phyloP scores from a whole-genome alignment of 2,113 vertebrate genomes.

The Perca fluviatilis region DNA sequence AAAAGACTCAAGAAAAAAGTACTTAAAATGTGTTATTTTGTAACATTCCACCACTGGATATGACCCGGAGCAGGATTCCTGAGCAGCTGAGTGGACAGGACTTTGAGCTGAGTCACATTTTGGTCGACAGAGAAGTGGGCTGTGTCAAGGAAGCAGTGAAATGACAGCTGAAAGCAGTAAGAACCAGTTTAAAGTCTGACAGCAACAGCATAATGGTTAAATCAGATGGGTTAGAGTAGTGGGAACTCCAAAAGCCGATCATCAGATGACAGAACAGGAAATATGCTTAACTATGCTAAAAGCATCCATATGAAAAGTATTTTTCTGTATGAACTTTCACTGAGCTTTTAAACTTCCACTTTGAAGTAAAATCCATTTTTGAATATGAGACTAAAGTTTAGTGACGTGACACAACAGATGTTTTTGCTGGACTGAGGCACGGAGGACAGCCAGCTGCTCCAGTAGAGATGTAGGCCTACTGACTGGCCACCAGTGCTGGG shows the following conservation, averaged over 20 bases:
- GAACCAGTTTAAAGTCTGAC: constrained; percentile 1
- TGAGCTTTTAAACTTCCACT: neutral
- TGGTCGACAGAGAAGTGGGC: constrained; percentile 1
- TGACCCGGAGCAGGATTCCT: constrained; percentile 19
- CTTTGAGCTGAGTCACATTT: constrained; percentile 27
- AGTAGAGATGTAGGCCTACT: neutral
- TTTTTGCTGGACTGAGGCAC: constrained; percentile 36
- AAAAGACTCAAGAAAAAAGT: no score
- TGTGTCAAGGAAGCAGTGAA: constrained; percentile 19
- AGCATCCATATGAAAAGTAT: neutral
- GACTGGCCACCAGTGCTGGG: neutral
- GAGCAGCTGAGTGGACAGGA: constrained; percentile 10
- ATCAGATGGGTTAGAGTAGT: constrained; percentile 31
- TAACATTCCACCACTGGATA: neutral
- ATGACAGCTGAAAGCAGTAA: constrained; percentile 43
- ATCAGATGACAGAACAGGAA: constrained; percentile 19
- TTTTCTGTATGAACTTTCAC: constrained; percentile 4
- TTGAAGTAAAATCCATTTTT: neutral
- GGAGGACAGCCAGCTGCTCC: constrained; percentile 10
- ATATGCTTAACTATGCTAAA: constrained; percentile 26
- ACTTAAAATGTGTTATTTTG: no score
- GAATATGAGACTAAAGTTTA: constrained; percentile 1
- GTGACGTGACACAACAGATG: constrained; percentile 30
- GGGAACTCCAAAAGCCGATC: constrained; percentile 11
- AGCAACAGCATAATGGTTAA: constrained; percentile 7